Percentiles rank a stretch among this genome's conserved stretches.
These are phyloP conservation scores for Symphodus melops DNA, from an alignment of 2,113 vertebrate species.

Conservation along the genomic window DNA sequence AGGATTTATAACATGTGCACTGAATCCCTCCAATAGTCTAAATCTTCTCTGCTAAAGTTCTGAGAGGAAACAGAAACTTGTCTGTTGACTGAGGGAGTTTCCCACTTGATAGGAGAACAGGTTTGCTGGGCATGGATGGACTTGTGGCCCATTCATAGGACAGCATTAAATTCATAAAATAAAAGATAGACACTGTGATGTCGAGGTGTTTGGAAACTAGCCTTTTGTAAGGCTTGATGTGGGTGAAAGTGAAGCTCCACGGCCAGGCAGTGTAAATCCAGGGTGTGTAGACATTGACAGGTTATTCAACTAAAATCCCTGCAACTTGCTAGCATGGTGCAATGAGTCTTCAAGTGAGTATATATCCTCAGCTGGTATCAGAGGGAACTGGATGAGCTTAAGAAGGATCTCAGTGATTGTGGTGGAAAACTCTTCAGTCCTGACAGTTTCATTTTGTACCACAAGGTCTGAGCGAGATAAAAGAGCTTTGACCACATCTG, in stretches of 20 bases:
- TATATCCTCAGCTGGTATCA: too few species aligned
- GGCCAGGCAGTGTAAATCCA: too few species aligned
- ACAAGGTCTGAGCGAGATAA: conserved; percentile 71
- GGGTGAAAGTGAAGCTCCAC: too few species aligned
- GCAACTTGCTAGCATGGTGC: too few species aligned
- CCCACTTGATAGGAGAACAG: conserved; percentile 52
- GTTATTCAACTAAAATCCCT: too few species aligned
- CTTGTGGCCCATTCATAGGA: conserved; percentile 9
- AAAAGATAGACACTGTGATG: conserved; percentile 46
- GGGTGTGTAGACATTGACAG: too few species aligned
- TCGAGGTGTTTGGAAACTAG: too few species aligned
- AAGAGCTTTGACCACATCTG: conserved; percentile 44
- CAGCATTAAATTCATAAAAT: conserved; percentile 39
- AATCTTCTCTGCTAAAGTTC: background rate
- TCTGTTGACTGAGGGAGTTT: conserved; percentile 50
- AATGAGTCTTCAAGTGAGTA: too few species aligned
- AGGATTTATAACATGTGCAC: background rate
- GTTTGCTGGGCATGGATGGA: conserved; percentile 44
- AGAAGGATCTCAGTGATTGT: background rate
- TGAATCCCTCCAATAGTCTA: too few species aligned
- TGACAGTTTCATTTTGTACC: conserved; percentile 63
- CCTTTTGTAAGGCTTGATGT: too few species aligned
- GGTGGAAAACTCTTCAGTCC: conserved; percentile 68
- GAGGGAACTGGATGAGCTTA: too few species aligned
- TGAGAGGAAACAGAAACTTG: conserved; percentile 8